These are phyloP conservation scores for Chiroxiphia lanceolata DNA, from an alignment of 2,797 vertebrate genomes.

Conservation along the genomic window DNA sequence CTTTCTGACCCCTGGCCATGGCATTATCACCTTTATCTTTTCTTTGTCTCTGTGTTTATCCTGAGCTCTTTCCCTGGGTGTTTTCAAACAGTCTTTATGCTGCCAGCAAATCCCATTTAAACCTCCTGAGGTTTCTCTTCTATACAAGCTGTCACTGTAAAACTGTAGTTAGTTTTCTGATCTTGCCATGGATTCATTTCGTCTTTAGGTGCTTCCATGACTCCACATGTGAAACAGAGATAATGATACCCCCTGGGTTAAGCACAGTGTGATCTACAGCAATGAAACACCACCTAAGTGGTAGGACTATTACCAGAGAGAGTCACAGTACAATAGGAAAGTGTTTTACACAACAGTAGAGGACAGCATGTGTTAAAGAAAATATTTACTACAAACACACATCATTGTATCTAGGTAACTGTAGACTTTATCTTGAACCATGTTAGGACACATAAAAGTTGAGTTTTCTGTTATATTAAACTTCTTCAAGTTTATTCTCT, in stretches of 20 bases:
- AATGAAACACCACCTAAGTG: constrained; percentile 30
- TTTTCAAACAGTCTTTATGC: not conserved
- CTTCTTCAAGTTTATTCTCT: not conserved
- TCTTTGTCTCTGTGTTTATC: not conserved
- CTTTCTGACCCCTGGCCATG: not conserved
- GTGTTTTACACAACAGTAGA: constrained; percentile 18
- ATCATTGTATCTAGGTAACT: constrained; percentile 18
- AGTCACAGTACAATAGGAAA: constrained; percentile 2
- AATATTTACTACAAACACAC: constrained; percentile 47
- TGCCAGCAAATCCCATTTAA: constrained; percentile 10
- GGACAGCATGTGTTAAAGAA: constrained; percentile 42
- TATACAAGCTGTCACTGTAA: not conserved
- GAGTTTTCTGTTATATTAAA: not conserved
- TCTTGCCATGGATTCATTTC: not conserved
- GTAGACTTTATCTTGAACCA: not conserved
- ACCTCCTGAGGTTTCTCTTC: not conserved
- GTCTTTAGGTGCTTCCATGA: constrained; percentile 19
- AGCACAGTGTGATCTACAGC: constrained; percentile 1
- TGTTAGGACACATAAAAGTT: not conserved
- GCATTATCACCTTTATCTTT: not conserved
- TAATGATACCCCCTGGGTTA: constrained; percentile 35
- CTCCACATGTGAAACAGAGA: constrained; percentile 35
- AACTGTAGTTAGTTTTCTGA: not conserved
- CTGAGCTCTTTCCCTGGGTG: not conserved
- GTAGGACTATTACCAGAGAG: constrained; percentile 4